These are phyloP conservation scores for Ceryle rudis DNA, from an alignment of 2,797 vertebrate species.

Conservation along the genomic window DNA sequence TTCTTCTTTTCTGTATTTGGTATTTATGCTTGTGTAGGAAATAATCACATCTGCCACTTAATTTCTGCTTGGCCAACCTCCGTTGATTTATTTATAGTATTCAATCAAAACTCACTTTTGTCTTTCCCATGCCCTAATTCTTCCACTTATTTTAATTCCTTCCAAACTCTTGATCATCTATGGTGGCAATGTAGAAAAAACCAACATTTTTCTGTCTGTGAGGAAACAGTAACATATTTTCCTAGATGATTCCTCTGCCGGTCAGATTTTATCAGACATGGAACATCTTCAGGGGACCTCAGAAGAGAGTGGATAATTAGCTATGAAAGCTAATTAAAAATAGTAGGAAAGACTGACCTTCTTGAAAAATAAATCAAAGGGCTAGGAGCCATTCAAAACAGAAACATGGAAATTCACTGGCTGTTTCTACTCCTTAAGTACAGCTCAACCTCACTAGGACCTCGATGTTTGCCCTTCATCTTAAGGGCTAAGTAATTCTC, in stretches of 20 bases:
- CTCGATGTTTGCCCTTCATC: not conserved
- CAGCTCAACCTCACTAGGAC: not conserved
- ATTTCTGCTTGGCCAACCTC: not conserved
- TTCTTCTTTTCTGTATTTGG: not conserved
- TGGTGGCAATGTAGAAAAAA: not conserved
- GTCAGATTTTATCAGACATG: not conserved
- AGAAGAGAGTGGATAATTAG: not conserved
- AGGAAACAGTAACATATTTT: not conserved
- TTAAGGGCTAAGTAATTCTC: not conserved
- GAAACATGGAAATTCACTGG: not conserved
- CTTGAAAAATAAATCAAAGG: not conserved
- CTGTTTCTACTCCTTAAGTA: not conserved
- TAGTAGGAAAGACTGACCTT: not conserved
- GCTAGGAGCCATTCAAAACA: not conserved
- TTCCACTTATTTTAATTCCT: not conserved
- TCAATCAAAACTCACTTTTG: not conserved
- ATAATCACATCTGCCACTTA: not conserved
- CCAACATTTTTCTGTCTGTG: not conserved
- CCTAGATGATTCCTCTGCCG: not conserved
- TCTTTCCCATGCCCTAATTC: not conserved
- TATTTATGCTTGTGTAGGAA: not conserved
- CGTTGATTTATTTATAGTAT: not conserved
- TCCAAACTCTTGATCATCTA: not conserved
- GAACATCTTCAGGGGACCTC: not conserved
- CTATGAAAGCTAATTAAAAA: not conserved